A percentile compares a stretch with the other conserved stretches of the same genome.
Evolutionary conservation across 2,797 vertebrate genomes (phyloP).

Genomic region (Bryconaethiops microstoma): DNA sequence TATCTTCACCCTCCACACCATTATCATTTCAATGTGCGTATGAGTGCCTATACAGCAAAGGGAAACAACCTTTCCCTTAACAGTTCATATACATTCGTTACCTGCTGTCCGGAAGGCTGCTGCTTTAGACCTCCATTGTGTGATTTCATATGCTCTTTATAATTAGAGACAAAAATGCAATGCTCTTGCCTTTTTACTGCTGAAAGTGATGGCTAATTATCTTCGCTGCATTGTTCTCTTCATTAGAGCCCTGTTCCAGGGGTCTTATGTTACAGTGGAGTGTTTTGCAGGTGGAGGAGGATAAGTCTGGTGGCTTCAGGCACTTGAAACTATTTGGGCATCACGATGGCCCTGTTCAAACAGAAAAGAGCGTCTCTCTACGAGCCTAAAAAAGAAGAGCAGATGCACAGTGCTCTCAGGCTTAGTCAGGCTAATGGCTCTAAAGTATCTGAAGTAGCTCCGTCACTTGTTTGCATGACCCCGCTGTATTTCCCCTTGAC

Average conservation of each 20-base stretch:
- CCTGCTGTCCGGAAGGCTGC: slow-evolving; percentile 9
- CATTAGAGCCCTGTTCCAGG: slow-evolving; percentile 15
- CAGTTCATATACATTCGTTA: slow-evolving; percentile 38
- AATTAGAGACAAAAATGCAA: not conserved
- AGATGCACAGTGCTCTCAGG: slow-evolving; percentile 14
- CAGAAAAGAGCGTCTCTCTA: slow-evolving; percentile 38
- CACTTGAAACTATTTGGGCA: slow-evolving; percentile 26
- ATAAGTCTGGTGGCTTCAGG: not conserved
- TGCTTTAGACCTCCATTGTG: not conserved
- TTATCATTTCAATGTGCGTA: slow-evolving; percentile 24
- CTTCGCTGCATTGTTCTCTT: not conserved
- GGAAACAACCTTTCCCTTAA: slow-evolving; percentile 20
- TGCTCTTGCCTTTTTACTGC: not conserved
- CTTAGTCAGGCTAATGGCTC: slow-evolving; percentile 37
- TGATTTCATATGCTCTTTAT: not conserved
- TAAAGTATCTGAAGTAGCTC: slow-evolving; percentile 36
- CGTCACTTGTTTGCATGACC: slow-evolving; percentile 24
- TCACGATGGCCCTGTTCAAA: slow-evolving; percentile 23
- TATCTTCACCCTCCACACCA: slow-evolving; percentile 35
- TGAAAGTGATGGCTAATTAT: slow-evolving; percentile 18
- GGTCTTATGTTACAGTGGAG: not conserved
- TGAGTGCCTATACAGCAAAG: not conserved
- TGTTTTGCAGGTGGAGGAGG: slow-evolving; percentile 25
- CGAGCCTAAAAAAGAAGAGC: slow-evolving; percentile 11
- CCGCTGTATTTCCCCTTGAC: slow-evolving; percentile 7